Conservation (phyloP, 2,797 vertebrate species). For the Diplodus sargus region DNA sequence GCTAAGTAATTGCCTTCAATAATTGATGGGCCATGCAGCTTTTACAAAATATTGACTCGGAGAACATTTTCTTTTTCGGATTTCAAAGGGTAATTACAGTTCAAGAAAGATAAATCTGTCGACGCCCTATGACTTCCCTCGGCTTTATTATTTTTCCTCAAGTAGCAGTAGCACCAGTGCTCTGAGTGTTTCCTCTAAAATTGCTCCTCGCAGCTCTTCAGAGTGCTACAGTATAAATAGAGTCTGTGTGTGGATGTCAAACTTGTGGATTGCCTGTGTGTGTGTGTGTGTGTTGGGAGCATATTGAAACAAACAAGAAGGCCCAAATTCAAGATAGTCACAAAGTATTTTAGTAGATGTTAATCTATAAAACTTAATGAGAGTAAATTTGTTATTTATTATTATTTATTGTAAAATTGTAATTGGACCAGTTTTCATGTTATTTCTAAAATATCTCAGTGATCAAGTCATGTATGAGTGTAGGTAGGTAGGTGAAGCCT, state of each 20-base stretch:
- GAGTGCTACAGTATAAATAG: constrained; percentile 26
- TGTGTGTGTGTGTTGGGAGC: constrained; percentile 23
- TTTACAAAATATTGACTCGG: constrained; percentile 59
- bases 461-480: not conserved
- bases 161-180: constrained; percentile 32
- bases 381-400: not conserved
- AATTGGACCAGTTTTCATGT: not conserved
- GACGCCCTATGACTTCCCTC: constrained; percentile 32
- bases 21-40: constrained; percentile 57
- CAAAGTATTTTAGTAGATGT: not conserved
- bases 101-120: constrained; percentile 53
- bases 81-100: constrained; percentile 57
- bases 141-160: constrained; percentile 40
- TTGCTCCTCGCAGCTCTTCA: constrained; percentile 41
- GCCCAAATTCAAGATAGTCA: not conserved
- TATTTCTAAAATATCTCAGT: not conserved
- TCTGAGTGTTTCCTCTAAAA: constrained; percentile 47
- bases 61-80: constrained; percentile 27
- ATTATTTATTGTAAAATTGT: not conserved
- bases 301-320: constrained; percentile 17
- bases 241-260: constrained; percentile 49
- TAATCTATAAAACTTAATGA: constrained; percentile 6
- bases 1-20: constrained; percentile 57
- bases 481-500: not conserved
- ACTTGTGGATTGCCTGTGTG: constrained; percentile 8